A percentile compares a stretch with the other conserved stretches of the same genome.
phyloP scores from a whole-genome alignment of 2,888 invertebrate genomes.

The Melanostoma scalare region DNA sequence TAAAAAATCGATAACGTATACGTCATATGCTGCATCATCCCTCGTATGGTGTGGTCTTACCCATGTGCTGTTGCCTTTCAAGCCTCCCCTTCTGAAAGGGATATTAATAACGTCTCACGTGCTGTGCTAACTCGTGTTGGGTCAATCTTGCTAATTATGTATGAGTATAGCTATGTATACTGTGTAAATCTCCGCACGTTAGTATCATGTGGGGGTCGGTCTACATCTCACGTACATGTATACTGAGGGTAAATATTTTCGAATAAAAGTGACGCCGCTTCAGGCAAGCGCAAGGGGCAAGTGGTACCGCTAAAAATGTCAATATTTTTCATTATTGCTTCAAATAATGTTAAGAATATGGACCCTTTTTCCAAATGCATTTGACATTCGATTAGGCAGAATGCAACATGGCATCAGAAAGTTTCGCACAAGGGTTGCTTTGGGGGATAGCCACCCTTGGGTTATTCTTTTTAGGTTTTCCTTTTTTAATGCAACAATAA shows the following conservation, averaged over 20 bases:
- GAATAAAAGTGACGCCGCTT: conserved; percentile 25
- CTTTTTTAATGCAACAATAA: conserved; percentile 26
- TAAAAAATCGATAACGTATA: conserved; percentile 16
- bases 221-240: background rate
- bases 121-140: conserved; percentile 55
- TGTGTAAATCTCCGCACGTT: conserved; percentile 2
- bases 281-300: conserved; percentile 10
- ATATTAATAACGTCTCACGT: conserved; percentile 29
- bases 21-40: conserved; percentile 1
- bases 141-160: conserved; percentile 61
- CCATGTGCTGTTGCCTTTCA: background rate
- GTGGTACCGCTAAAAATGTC: conserved; percentile 50
- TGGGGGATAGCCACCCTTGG: conserved; percentile 21
- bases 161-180: conserved; percentile 2
- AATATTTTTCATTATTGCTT: conserved; percentile 36
- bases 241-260: conserved; percentile 37
- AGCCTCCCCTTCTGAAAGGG: conserved; percentile 15
- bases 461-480: conserved; percentile 1
- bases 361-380: conserved; percentile 23
- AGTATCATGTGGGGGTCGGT: too few relatives aligned
- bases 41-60: background rate
- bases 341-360: conserved; percentile 1
- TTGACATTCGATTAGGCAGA: conserved; percentile 55
- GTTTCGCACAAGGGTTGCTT: conserved; percentile 8
- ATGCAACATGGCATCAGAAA: conserved; percentile 34